Evolutionary conservation across 1,140 invertebrate species (phyloP), one percentile per base, ranked within the genome.

Genomic region (Coelopa frigida): DNA sequence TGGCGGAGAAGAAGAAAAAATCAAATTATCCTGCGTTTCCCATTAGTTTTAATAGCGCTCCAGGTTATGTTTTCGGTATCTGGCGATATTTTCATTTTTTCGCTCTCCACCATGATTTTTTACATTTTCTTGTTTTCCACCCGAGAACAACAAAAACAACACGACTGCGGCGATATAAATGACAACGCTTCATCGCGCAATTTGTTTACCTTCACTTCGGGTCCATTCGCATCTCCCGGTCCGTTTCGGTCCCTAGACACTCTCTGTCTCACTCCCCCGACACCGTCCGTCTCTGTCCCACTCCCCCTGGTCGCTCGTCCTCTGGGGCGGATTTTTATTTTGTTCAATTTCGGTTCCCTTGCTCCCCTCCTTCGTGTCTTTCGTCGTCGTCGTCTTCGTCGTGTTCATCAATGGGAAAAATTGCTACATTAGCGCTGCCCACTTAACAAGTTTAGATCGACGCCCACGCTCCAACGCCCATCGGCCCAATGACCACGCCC

Each of bases 161-260:
- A 8, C 27, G n/a, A n/a, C n/a, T n/a, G n/a, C n/a, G n/a, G n/a
- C n/a, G 32, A 55, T 64, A 61, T 58, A 64, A 61, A 63, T 63
- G 60, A 64, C 61, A 64, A 61, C 56, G 60, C 56, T 58, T 64
- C 60, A 64, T 61, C 61, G 61, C 61, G 60, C 60, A 64, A 64
- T 63, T 63, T 61, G 61, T 63, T 61, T 63, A 63, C 61, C 60
- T 63, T 63, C n/a, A n/a, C n/a, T n/a, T n/a, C n/a, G n/a, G n/a
- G n/a, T 53, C 49, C 27, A 29, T 29, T 29, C 14, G 27, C 14
- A 10, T 29, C 8, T 14, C 14, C 27, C 8, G 27, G 8, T 8
- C 8, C 14, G 27, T 14, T 29, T 8, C 27, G 14, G 14, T 8
- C 27, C 8, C 27, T 10, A 29, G 27, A 32, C 41, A 32, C 29